A percentile compares a stretch with the other conserved stretches of the same genome.
These are phyloP conservation scores for Crioceris asparagi DNA, from an alignment of 2,888 invertebrate genomes.

Conservation along the genomic window DNA sequence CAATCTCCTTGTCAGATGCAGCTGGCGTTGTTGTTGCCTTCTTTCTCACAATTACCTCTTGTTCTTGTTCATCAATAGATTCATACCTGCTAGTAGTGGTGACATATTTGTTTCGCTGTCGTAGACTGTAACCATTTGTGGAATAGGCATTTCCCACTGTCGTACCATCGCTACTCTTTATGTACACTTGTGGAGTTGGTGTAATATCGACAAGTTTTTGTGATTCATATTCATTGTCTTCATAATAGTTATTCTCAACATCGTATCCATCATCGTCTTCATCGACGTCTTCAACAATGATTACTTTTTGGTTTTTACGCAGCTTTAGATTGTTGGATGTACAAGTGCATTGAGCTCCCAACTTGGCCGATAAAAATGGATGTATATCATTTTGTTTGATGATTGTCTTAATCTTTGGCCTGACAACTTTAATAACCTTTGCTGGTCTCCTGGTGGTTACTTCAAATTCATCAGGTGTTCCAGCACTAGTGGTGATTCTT, in stretches of 20 bases:
- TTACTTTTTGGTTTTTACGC: slow-evolving; percentile 34
- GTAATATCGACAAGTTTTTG: slow-evolving; percentile 25
- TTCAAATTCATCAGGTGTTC: slow-evolving; percentile 11
- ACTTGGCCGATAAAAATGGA: slow-evolving; percentile 56
- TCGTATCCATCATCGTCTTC: slow-evolving; percentile 19
- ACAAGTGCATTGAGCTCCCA: slow-evolving; percentile 65
- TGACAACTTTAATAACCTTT: slow-evolving; percentile 22
- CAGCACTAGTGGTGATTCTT: neutral
- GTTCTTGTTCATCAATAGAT: slow-evolving; percentile 10
- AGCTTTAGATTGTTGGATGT: slow-evolving; percentile 46
- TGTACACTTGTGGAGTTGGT: slow-evolving; percentile 22
- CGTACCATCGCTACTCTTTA: slow-evolving; percentile 18
- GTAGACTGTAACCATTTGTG: slow-evolving; percentile 17
- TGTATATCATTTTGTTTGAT: slow-evolving; percentile 62
- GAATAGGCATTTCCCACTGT: no score
- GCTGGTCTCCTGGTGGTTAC: slow-evolving; percentile 21
- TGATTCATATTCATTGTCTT: slow-evolving; percentile 28
- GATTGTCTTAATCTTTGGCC: slow-evolving; percentile 48
- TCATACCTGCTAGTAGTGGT: slow-evolving; percentile 14
- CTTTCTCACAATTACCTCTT: neutral
- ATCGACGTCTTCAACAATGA: slow-evolving; percentile 23
- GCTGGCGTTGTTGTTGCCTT: neutral
- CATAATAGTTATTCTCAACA: slow-evolving; percentile 17
- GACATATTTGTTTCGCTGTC: slow-evolving; percentile 17
- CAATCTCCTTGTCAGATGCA: slow-evolving; percentile 23